Conservation (phyloP, 2,888 invertebrate species). For the Podabrus alpinus region DNA sequence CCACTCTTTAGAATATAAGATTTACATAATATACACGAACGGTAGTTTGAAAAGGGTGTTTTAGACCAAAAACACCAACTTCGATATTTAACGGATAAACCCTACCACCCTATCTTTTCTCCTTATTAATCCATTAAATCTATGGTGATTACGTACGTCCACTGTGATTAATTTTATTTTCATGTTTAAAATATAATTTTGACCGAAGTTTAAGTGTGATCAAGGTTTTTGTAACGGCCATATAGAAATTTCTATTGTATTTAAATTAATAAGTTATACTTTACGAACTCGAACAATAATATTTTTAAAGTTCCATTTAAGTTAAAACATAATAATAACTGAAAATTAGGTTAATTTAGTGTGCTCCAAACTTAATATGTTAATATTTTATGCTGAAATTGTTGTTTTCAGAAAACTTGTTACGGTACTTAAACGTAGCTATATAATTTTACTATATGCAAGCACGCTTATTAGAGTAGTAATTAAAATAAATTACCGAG, state of each 20-base stretch:
- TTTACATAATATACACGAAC: not conserved
- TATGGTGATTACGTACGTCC: not conserved
- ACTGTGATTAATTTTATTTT: not conserved
- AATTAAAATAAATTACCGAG: constrained; percentile 31
- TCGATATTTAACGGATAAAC: not conserved
- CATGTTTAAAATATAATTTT: not conserved
- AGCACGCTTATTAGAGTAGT: constrained; percentile 28
- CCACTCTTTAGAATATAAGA: not conserved
- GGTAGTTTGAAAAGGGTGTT: not conserved
- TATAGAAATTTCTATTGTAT: not conserved
- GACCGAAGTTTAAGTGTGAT: not conserved
- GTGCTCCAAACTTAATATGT: constrained; percentile 5
- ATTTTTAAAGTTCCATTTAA: not conserved
- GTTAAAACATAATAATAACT: not conserved
- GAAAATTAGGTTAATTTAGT: constrained; percentile 4
- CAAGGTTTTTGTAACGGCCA: not conserved
- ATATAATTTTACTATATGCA: constrained; percentile 29
- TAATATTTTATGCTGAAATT: constrained; percentile 18
- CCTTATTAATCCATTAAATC: not conserved
- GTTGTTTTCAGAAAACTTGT: constrained; percentile 23
- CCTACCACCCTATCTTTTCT: not conserved
- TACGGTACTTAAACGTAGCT: constrained; percentile 27
- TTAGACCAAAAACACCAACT: not conserved
- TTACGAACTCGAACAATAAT: not conserved
- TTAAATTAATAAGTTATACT: not conserved